Conservation (phyloP, 2,888 invertebrate species). For the Drosophila mayaguana region DNA sequence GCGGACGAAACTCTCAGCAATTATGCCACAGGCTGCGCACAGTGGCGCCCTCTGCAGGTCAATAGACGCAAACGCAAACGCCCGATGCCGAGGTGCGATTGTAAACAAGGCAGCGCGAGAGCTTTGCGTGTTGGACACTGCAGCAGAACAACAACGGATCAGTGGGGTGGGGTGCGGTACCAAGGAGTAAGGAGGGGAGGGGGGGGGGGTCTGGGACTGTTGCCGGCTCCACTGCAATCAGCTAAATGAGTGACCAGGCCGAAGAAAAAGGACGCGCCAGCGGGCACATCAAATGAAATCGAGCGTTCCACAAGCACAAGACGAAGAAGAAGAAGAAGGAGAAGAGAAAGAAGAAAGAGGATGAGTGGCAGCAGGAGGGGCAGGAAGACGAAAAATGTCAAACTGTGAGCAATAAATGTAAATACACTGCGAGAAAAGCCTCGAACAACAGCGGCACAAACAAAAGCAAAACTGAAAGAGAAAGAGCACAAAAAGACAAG, state of each 20-base stretch:
- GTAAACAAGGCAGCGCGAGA: slow-evolving; percentile 63
- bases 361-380: rapidly evolving
- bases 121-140: slow-evolving; percentile 44
- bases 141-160: slow-evolving; percentile 38
- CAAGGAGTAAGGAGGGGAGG: too few species aligned
- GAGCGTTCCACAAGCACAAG: slow-evolving; percentile 50
- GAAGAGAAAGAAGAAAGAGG: neutral
- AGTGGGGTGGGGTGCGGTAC: neutral
- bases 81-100: slow-evolving; percentile 80
- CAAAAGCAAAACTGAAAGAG: slow-evolving; percentile 27
- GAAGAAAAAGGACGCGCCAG: slow-evolving; percentile 47
- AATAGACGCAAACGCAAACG: slow-evolving; percentile 69
- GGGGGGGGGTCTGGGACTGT: neutral
- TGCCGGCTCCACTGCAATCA: slow-evolving; percentile 48
- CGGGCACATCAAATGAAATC: slow-evolving; percentile 77
- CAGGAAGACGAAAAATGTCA: slow-evolving; percentile 29
- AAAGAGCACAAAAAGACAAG: slow-evolving; percentile 3
- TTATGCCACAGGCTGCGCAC: slow-evolving; percentile 57
- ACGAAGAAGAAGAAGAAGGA: slow-evolving; percentile 4
- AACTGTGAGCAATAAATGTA: slow-evolving; percentile 53
- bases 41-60: slow-evolving; percentile 81
- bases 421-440: slow-evolving; percentile 32
- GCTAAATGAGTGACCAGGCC: slow-evolving; percentile 64
- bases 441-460: slow-evolving; percentile 32
- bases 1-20: slow-evolving; percentile 65